Evolutionary conservation across 2,797 vertebrate species (phyloP), one percentile per base, ranked within the genome.

Genomic region (Siniperca scherzeri): DNA sequence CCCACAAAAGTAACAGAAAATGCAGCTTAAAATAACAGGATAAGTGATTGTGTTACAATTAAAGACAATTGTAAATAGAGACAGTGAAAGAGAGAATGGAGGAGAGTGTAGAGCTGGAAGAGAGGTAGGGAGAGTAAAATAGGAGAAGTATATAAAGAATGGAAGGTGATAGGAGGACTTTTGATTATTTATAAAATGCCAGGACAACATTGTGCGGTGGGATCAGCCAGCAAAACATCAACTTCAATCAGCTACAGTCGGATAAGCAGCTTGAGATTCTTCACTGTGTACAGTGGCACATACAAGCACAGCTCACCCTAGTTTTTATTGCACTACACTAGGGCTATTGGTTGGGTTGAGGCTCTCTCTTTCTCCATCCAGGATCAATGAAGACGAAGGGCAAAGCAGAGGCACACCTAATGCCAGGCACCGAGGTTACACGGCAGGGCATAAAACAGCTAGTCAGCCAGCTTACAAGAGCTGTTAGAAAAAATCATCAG

Each of bases 401-500:
- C 72, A 83, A 74, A 78, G 71, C 78, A 93, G 83, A 92, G 92
- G 86, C 87, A 71, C 57, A 86, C 82, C 82, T 71, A 80, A 94
- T 96, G 96, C 96, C 97, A 96, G 89, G 94, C 93, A 91, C 94
- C 80, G 92, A 71, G 52, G 89, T 93, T 92, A 93, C 71, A 88
- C 78, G 84, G 94, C 95, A 74, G 66, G 72, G 79, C 59, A 76
- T 59, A 80, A 80, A 86, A 66, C 90, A 88, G 93, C 92, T 93
- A 77, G 87, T 88, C 90, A 92, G 95, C 87, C 90, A 93, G 94
- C 93, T 95, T 93, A 90, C 91, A 87, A 94, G 94, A 95, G 96
- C 94, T 93, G 91, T 96, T 95, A 94, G 92, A 94, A 95, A 92
- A 96, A 96, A 97, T 96, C 95, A 95, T 95, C 94, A 92, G 96